Evolutionary conservation across 2,888 invertebrate genomes (phyloP).

Genomic region (Trachelus tabidus): DNA sequence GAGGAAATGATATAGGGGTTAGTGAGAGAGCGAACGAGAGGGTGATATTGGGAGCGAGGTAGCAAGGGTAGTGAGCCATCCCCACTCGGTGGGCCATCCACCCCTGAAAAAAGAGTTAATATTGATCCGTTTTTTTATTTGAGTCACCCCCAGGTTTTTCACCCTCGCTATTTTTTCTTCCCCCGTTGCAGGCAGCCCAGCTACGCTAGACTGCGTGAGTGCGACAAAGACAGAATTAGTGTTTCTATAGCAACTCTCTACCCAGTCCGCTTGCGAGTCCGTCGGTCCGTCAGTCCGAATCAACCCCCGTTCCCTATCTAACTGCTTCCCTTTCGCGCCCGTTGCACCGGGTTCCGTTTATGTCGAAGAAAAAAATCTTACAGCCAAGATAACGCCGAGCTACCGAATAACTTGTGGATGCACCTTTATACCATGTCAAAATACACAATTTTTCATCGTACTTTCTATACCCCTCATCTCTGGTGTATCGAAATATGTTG

Average conservation of each 20-base stretch:
- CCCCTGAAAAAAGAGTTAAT: conserved; percentile 74
- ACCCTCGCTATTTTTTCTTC: conserved; percentile 69
- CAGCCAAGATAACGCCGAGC: not conserved
- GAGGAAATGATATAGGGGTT: conserved; percentile 7
- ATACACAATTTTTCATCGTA: not conserved
- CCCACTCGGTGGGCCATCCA: conserved; percentile 52
- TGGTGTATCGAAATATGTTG: too few relatives aligned
- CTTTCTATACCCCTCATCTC: not conserved
- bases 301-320: conserved; percentile 23
- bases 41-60: conserved; percentile 17
- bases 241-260: conserved; percentile 74
- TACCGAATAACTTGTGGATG: not conserved
- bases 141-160: conserved; percentile 74
- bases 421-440: not conserved
- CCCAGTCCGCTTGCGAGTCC: conserved; percentile 40
- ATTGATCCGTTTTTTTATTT: conserved; percentile 77
- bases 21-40: not conserved
- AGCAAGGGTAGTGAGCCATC: conserved; percentile 29
- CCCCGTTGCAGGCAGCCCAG: conserved; percentile 55
- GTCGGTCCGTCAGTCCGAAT: conserved; percentile 37
- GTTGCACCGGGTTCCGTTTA: conserved; percentile 12
- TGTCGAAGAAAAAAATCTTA: not conserved
- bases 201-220: conserved; percentile 28
- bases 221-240: conserved; percentile 68
- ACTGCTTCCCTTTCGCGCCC: conserved; percentile 15